These are phyloP conservation scores for Xanthia togata DNA, from an alignment of 2,888 invertebrate species.

Conservation along the genomic window DNA sequence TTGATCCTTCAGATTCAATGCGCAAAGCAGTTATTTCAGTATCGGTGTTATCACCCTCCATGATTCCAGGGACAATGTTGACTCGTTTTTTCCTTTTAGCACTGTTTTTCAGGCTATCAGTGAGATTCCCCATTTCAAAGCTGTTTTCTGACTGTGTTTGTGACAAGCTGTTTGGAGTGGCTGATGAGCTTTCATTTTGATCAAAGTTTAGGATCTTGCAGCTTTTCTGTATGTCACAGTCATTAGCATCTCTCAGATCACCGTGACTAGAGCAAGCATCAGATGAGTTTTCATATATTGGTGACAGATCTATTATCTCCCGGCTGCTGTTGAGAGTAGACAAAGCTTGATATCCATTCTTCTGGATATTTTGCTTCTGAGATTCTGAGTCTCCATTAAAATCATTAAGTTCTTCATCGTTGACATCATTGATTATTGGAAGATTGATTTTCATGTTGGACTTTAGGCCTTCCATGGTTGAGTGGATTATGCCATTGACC, in stretches of 20 bases:
- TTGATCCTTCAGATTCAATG: slow-evolving; percentile 87
- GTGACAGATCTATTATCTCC: slow-evolving; percentile 87
- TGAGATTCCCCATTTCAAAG: slow-evolving; percentile 86
- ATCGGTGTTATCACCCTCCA: slow-evolving; percentile 83
- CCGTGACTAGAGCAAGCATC: slow-evolving; percentile 89
- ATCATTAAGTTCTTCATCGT: slow-evolving; percentile 87
- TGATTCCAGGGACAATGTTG: slow-evolving; percentile 90
- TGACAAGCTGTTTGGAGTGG: slow-evolving; percentile 85
- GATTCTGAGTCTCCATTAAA: slow-evolving; percentile 67
- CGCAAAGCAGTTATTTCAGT: slow-evolving; percentile 84
- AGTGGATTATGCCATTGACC: slow-evolving; percentile 85
- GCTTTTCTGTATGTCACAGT: slow-evolving; percentile 82
- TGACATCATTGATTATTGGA: slow-evolving; percentile 87
- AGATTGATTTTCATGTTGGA: slow-evolving; percentile 88
- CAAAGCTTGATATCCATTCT: slow-evolving; percentile 85
- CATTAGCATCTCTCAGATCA: slow-evolving; percentile 81
- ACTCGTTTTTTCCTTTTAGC: slow-evolving; percentile 91
- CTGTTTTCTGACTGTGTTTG: slow-evolving; percentile 89
- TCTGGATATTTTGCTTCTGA: slow-evolving; percentile 75
- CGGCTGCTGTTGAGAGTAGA: slow-evolving; percentile 81
- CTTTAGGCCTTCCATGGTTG: slow-evolving; percentile 87
- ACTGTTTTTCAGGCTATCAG: slow-evolving; percentile 87
- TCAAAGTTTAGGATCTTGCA: slow-evolving; percentile 82
- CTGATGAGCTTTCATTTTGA: slow-evolving; percentile 83
- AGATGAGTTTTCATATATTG: slow-evolving; percentile 89